These are phyloP conservation scores for Centruroides sculpturatus DNA, from an alignment of 1,140 invertebrate species.

Conservation along the genomic window DNA sequence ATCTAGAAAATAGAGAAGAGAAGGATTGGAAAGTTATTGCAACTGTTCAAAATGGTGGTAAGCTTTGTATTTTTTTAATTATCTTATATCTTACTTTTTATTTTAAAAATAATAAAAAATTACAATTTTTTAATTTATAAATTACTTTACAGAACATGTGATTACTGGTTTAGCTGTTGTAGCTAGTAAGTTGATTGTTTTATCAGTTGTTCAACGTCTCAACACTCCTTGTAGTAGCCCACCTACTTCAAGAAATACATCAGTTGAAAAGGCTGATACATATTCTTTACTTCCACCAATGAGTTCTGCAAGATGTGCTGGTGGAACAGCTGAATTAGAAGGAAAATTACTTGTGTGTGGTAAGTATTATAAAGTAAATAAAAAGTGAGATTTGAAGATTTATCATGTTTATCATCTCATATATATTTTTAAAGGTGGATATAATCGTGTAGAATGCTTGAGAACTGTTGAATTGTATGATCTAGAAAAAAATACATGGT, in stretches of 20 bases:
- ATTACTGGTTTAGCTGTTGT: constrained; percentile 50
- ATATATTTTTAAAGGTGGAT: constrained; percentile 45
- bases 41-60: constrained; percentile 38
- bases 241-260: constrained; percentile 13
- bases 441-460: constrained; percentile 69
- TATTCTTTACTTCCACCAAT: constrained; percentile 40
- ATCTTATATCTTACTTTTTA: neutral
- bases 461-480: constrained; percentile 57
- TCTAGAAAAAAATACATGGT: constrained; percentile 51
- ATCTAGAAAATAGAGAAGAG: neutral
- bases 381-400: no score
- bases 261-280: constrained; percentile 10
- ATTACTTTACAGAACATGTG: constrained; percentile 33
- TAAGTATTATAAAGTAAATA: constrained; percentile 25
- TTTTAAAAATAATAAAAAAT: neutral
- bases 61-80: constrained; percentile 13
- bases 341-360: constrained; percentile 56
- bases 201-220: constrained; percentile 46
- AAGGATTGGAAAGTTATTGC: constrained; percentile 44
- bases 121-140: neutral
- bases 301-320: constrained; percentile 51
- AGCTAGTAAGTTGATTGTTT: constrained; percentile 41
- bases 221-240: constrained; percentile 31
- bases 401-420: no score
- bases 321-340: constrained; percentile 51